phyloP scores from a whole-genome alignment of 2,113 vertebrate species.

The Struthidea cinerea region DNA sequence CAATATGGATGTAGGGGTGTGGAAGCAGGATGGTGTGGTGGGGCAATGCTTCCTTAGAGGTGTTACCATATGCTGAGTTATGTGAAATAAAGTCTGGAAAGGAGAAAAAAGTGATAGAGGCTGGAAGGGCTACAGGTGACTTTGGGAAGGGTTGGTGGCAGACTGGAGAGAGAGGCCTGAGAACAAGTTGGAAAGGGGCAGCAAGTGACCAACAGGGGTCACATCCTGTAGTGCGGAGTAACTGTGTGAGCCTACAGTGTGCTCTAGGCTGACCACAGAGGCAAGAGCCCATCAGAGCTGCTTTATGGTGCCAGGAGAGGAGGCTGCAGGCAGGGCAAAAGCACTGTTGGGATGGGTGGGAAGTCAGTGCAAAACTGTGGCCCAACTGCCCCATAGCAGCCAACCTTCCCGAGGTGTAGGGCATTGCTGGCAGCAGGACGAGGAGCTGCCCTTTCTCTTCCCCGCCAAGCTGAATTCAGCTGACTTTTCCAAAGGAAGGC shows the following conservation, averaged over 20 bases:
- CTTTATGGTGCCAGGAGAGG: background rate
- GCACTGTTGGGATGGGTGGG: background rate
- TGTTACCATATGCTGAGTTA: background rate
- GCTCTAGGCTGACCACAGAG: background rate
- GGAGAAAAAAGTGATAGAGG: background rate
- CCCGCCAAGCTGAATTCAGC: background rate
- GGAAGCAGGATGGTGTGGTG: background rate
- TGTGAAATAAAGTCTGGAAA: background rate
- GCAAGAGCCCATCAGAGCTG: background rate
- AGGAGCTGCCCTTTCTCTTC: background rate
- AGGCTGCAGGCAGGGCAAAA: background rate
- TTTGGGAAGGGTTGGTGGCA: background rate
- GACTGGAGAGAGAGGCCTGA: background rate
- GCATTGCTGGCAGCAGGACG: accelerated
- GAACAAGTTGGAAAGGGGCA: background rate
- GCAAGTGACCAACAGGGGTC: background rate
- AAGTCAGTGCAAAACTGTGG: background rate
- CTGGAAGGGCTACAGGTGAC: background rate
- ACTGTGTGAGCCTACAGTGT: background rate
- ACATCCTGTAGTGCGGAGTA: background rate
- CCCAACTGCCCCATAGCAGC: background rate
- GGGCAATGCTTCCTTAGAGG: background rate
- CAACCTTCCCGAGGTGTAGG: accelerated
- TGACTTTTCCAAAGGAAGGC: background rate
- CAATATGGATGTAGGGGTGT: accelerated